Base-by-base conservation (phyloP, 1,140 invertebrate species). In the Magallana angulata region DNA sequence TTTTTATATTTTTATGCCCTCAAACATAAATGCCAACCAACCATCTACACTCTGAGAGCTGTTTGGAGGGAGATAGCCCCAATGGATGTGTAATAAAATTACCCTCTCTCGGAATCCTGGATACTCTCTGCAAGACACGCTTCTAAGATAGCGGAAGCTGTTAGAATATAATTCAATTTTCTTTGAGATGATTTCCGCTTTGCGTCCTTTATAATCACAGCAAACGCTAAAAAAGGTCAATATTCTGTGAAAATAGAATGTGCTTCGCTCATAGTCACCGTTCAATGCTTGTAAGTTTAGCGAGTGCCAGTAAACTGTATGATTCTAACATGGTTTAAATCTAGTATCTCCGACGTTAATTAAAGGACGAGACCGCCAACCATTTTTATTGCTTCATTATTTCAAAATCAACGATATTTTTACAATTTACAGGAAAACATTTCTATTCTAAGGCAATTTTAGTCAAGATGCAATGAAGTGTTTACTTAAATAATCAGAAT, bases 161-260 rank as follows among this genome's bases (percentile, higher is more conserved):
- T 76, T 76, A 36, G 68, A 76, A 12, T 30, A 12, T 76, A 76
- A 76, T 76, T 76, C 68, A 76, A 76, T 76, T 76, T 76, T 12
- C 68, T 76, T 30, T 2, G 24, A 76, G 68, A 30, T 36, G 68
- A 36, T 76, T 76, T 76, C 68, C 36, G 18, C 68, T 24, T 48
- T 76, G 68, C 14, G 8, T 76, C 68, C 18, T 76, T 30, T 30
- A 76, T 76, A 76, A 76, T 76, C 68, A 30, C 68, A 11, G 12
- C 68, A 76, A 68, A 76, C 14, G 68, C 24, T 76, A 76, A 24
- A 48, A 76, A 76, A 36, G 68, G 24, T 76, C 68, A 76, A 30
- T 30, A 30, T 76, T 76, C 68, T 30, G 68, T 11, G 68, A 30
- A 7, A 76, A 30, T 12, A 36, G 24, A 76, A 76, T 76, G 68